Percentiles rank a stretch among this genome's conserved stretches.
Evolutionary conservation across 2,888 invertebrate species (phyloP).

Genomic region (Agrypnus murinus): DNA sequence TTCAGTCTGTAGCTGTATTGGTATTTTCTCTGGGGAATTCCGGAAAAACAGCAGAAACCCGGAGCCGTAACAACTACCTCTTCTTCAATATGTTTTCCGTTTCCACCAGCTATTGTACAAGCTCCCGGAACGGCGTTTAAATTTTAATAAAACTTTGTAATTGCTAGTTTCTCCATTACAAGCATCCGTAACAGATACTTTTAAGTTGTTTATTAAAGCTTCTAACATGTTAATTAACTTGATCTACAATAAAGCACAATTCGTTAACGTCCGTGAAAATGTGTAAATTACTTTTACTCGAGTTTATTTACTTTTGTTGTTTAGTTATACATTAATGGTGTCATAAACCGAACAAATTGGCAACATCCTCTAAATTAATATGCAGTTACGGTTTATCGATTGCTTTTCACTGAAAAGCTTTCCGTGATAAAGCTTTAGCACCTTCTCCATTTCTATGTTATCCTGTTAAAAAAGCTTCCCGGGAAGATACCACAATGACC

Average conservation of each 20-base stretch:
- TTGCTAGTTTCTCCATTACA: conserved; percentile 30
- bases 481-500: conserved; percentile 58
- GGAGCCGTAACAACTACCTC: conserved; percentile 24
- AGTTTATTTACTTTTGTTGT: neutral
- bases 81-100: conserved; percentile 41
- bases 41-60: neutral
- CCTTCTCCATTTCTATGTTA: conserved; percentile 34
- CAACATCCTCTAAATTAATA: conserved; percentile 11
- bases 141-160: conserved; percentile 44
- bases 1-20: too few relatives aligned
- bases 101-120: conserved; percentile 52
- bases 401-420: conserved; percentile 27
- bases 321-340: neutral
- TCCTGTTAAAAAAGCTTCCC: conserved; percentile 55
- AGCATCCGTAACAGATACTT: neutral
- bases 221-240: too few relatives aligned
- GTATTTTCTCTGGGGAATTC: too few relatives aligned
- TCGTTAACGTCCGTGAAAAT: too few relatives aligned
- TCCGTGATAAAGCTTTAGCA: conserved; percentile 10
- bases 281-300: too few relatives aligned
- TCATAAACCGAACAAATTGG: neutral
- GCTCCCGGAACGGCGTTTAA: conserved; percentile 54
- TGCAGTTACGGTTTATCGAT: conserved; percentile 26
- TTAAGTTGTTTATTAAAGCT: neutral
- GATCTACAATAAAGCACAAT: too few relatives aligned